Evolutionary conservation across 2,797 vertebrate species (phyloP).

Genomic region (Chaunax sp.): DNA sequence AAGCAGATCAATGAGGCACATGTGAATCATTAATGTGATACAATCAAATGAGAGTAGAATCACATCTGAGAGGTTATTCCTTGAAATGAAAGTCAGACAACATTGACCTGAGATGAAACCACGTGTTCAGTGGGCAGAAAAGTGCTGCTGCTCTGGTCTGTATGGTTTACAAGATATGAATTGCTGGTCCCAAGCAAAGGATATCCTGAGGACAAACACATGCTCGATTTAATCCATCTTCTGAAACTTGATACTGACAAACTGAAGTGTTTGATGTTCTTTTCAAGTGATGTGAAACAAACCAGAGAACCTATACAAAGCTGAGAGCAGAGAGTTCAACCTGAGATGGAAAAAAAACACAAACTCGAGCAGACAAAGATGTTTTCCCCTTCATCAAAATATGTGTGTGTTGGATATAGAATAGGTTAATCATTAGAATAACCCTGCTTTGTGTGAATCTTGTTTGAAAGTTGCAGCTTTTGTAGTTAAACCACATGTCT

Average conservation of each 20-base stretch:
- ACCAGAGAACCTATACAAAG: conserved; percentile 45
- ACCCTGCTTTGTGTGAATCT: conserved; percentile 50
- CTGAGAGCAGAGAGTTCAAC: conserved; percentile 45
- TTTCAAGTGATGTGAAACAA: conserved; percentile 49
- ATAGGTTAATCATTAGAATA: conserved; percentile 65
- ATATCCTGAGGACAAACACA: conserved; percentile 6
- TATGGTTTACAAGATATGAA: not conserved
- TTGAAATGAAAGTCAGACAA: conserved; percentile 2
- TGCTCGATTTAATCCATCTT: conserved; percentile 23
- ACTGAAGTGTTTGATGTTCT: conserved; percentile 68
- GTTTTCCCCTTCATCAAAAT: conserved; percentile 17
- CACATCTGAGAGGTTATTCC: not conserved
- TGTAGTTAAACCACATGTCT: conserved; percentile 39
- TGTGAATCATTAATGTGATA: not conserved
- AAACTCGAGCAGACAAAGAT: conserved; percentile 35
- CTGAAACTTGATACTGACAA: conserved; percentile 30
- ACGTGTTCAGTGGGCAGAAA: not conserved
- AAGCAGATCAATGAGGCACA: not conserved
- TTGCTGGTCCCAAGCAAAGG: not conserved
- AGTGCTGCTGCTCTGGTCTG: not conserved
- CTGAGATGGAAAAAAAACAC: conserved; percentile 45
- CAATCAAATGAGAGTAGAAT: not conserved
- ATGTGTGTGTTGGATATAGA: conserved; percentile 4
- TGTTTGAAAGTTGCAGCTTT: conserved; percentile 48
- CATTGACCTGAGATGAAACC: not conserved